Base-by-base conservation (phyloP, 2,888 invertebrate species). In the Muschampia plurimacula region DNA sequence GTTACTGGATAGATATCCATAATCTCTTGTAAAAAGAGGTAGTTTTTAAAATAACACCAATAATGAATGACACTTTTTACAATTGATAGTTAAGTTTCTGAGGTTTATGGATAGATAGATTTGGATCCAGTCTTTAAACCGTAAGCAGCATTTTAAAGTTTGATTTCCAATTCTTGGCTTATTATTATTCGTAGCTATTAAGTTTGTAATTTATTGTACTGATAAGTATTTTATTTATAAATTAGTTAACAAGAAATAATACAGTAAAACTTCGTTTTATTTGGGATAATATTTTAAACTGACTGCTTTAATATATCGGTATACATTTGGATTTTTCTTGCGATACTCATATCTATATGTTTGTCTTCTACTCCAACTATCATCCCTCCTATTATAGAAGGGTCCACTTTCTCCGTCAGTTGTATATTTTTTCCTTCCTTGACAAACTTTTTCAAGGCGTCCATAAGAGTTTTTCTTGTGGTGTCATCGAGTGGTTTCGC, bases 331-430 rank as follows among this genome's bases (percentile, higher is more conserved):
- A 92, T 81, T 80, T 87, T 91, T 55, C 82, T 86, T 0, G 84
- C 79, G 68, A 92, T 89, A 72, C 90, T 91, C 84, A 93, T 82
- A 75, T 92, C 92, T 39, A 93, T 86, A 67, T 90, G 89, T 76
- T 90, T 91, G 68, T 92, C 90, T 77, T 92, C 92, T 39, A 93
- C 79, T 9, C 91, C 91, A 0, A 93, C 87, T 32, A 92, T 84
- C 80, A 92, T 85, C 0, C 92, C 93, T 6, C 93, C 93, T 9
- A 93, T 87, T 4, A 91, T 85, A 1, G 84, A 83, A 0, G 85
- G 76, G 67, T 90, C 86, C 0, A 92, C 84, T 81, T 84, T 91
- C 77, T 93, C 92, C 1, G 86, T 88, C 0, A 93, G 82, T 36
- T 83, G 80, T 13, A 92, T 88, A 28, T 87, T 88, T 77, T 91